Base-by-base conservation (phyloP, 1,140 invertebrate species). In the Lineus longissimus region DNA sequence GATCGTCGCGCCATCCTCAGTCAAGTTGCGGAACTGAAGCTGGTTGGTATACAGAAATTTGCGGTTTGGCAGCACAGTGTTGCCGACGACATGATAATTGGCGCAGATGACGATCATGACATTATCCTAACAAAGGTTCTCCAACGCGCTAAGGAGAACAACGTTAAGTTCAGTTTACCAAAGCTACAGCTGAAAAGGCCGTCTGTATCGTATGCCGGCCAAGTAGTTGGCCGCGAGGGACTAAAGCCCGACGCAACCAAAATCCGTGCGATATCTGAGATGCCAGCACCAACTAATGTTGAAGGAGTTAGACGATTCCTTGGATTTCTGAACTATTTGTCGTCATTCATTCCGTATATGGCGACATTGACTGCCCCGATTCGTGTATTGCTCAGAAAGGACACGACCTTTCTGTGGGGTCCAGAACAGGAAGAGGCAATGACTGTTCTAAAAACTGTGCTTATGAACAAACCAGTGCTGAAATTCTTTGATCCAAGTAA, bases 211-310 rank as follows among this genome's bases (percentile, higher is more conserved):
- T 71, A 70, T 54, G 36, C 41, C 47, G 70, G 69, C n/a, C 55
- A 68, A n/a, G 19, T 55, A 7, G 30, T 70, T 22, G 59, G 29
- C 51, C 31, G 19, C 25, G 31, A 62, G 7, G 65, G 69, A 9
- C 22, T 61, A 23, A 22, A 61, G 30, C 11, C 75, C 0, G 75
- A 81, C 66, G 79, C 77, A 0, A 72, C 73, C 13, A 84, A 83
- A 61, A 63, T 82, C 19, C 43, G 63, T 31, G 74, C 81, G 6
- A 79, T 85, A 1, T 22, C 72, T 17, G 68, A 83, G 1, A 77
- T 78, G 63, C 71, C 76, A 4, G 61, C 47, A 19, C 83, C 84
- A 17, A 68, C 31, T n/a, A 71, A 73, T 59, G 58, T 74, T 25
- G 64, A 63, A 57, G 66, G 61, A 45, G 61, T 74, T 17, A 60